Percentiles rank a stretch among this genome's conserved stretches.
phyloP scores from a whole-genome alignment of 2,797 vertebrate species.

The Chaunax sp. region DNA sequence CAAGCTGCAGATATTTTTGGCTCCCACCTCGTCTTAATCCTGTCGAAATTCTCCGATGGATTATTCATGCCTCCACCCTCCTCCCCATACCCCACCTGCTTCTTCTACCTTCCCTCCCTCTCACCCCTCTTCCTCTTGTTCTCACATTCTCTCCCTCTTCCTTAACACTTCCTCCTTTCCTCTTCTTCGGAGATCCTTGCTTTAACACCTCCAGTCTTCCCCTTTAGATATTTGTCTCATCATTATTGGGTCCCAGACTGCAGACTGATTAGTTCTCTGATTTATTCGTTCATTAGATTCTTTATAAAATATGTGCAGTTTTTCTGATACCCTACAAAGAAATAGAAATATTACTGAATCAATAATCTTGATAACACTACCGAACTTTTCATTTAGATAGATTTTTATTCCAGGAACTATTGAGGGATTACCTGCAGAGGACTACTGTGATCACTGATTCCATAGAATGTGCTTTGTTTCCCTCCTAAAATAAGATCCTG shows the following conservation, averaged over 20 bases:
- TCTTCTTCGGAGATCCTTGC: slow-evolving; percentile 14
- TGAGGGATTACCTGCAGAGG: slow-evolving; percentile 22
- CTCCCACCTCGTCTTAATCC: slow-evolving; percentile 76
- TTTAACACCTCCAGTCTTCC: slow-evolving; percentile 31
- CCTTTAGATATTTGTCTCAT: slow-evolving; percentile 13
- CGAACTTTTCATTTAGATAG: slow-evolving; percentile 14
- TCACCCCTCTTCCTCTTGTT: slow-evolving; percentile 38
- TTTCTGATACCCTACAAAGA: slow-evolving; percentile 9
- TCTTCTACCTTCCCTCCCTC: slow-evolving; percentile 15
- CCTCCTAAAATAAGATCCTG: no score
- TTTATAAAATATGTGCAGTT: slow-evolving; percentile 30
- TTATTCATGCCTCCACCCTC: slow-evolving; percentile 68
- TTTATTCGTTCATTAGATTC: slow-evolving; percentile 30
- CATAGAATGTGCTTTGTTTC: no score
- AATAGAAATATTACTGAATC: slow-evolving; percentile 21
- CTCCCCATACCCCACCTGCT: slow-evolving; percentile 9
- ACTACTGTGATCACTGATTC: no score
- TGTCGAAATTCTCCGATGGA: slow-evolving; percentile 69
- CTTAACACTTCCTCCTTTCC: slow-evolving; percentile 34
- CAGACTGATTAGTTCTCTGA: slow-evolving; percentile 5
- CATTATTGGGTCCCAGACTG: slow-evolving; percentile 10
- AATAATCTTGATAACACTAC: slow-evolving; percentile 21
- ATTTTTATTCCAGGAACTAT: slow-evolving; percentile 24
- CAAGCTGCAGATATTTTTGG: slow-evolving; percentile 76
- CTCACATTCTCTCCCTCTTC: slow-evolving; percentile 28